Base-by-base conservation (phyloP, 1,140 invertebrate species). In the Tribolium castaneum region DNA sequence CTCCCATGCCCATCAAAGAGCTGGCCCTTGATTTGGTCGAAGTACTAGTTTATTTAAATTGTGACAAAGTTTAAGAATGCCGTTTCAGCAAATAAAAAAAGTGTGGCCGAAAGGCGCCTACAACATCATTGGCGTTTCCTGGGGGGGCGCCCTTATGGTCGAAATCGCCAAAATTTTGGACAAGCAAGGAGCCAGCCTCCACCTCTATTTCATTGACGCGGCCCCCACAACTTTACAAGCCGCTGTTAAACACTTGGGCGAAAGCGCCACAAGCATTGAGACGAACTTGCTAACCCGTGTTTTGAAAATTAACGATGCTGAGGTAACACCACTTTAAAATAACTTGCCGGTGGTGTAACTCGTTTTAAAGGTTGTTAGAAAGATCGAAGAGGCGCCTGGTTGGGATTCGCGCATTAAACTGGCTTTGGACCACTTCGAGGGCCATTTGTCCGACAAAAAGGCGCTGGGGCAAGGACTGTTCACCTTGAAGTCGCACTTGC, bases 81-180 rank as follows among this genome's bases (percentile, higher is more conserved):
- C n/a, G n/a, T n/a, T n/a, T n/a, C 51, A 86, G 85, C 76, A 83
- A 84, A 86, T 87, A 6, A 72, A 52, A 25, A 66, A 80, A 12
- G 76, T 86, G 16, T 86, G 81, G 78, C 80, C 82, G 12, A 82
- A 80, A 52, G 84, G 83, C 6, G 83, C 84, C 0, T 87, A 84
- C 72, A 86, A 86, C 73, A 81, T 87, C 3, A 80, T 86, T 4
- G 85, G 83, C 13, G 70, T 86, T 0, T 87, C 86, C 4, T 86
- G 83, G 81, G 86, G 86, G 51, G 86, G 86, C 10, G 78, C 83
- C 9, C 51, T 87, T 1, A 82, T 85, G 13, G 80, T 86, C 6
- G 86, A 86, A 83, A 83, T 87, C 6, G 81, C 85, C 3, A 83
- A 77, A 75, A 81, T 83, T 34, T 73, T 87, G 51, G 76, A 85